Conservation (phyloP, 2,113 vertebrate species). For the Ctenomys sociabilis region DNA sequence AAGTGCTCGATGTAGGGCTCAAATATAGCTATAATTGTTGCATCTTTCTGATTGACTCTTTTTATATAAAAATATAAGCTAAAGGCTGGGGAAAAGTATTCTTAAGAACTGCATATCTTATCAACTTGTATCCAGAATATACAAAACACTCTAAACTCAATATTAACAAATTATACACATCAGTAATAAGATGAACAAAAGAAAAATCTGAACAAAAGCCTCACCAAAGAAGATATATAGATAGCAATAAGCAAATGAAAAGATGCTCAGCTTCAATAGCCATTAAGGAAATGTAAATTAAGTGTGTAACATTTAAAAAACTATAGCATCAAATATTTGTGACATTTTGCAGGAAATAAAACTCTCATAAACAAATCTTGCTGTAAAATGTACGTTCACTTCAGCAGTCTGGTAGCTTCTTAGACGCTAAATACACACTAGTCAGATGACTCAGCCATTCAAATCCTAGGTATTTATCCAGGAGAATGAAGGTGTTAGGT, state of each 20-base stretch:
- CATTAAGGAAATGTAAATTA: neutral
- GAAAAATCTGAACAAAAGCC: neutral
- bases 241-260: neutral
- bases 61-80: constrained; percentile 1
- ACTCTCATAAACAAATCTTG: neutral
- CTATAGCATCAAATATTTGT: neutral
- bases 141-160: neutral
- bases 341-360: neutral
- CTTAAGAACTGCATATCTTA: neutral
- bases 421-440: neutral
- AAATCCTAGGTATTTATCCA: neutral
- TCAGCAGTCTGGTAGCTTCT: neutral
- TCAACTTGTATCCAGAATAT: neutral
- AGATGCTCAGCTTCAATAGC: neutral
- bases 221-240: neutral
- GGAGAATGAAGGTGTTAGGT: neutral
- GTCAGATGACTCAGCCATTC: neutral
- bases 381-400: neutral
- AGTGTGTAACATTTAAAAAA: neutral
- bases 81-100: neutral
- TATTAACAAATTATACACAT: constrained; percentile 5
- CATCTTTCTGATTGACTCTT: neutral
- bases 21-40: neutral
- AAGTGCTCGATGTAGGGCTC: neutral
- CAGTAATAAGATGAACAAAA: neutral